Base-by-base conservation (phyloP, 2,113 vertebrate genomes). In the mouse (Mus musculus) region DNA sequence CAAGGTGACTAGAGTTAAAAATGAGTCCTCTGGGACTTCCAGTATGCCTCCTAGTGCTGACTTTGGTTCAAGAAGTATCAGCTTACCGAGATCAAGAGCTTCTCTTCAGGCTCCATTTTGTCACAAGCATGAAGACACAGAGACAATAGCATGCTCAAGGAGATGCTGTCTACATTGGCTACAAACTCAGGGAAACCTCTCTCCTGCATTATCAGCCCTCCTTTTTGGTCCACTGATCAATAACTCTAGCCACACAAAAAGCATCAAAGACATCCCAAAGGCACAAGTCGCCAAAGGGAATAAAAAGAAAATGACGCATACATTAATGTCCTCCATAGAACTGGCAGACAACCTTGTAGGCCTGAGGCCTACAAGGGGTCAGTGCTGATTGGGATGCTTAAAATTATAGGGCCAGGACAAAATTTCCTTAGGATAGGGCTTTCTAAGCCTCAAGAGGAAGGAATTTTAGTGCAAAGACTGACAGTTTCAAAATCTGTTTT, bases 231-330 rank as follows among this genome's bases (percentile, higher is more conserved):
- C 28, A 36, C 39, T 77, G 76, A 97, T 98, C 96, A 97, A 95
- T 97, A 96, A 61, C 28, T 81, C 30, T 3, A 76, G 92, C 94
- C 93, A 95, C 88, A 88, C 11, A 3, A 52, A 82, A 92, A 92
- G 84, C 92, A 96, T 90, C 92, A 94, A 73, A 97, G 96, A 77
- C 96, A 92, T 96, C 93, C 96, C 96, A 93, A 92, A 93, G 93
- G 94, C 95, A 76, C 76, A 49, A 75, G 93, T 90, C 3, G 10
- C 92, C 80, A 92, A 94, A 92, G 95, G 95, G 96, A 97, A 95
- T 96, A 93, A 61, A 87, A 94, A 89, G 94, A 67, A 95, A 92
- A 91, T 0, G 20, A 2, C 0, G 0, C 69, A 17, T 52, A n/a
- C 11, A 84, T 95, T 75, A 69, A 10, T 10, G 63, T 39, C 54